Conservation (phyloP, 2,888 invertebrate genomes). For the Hydriomena furcata region DNA sequence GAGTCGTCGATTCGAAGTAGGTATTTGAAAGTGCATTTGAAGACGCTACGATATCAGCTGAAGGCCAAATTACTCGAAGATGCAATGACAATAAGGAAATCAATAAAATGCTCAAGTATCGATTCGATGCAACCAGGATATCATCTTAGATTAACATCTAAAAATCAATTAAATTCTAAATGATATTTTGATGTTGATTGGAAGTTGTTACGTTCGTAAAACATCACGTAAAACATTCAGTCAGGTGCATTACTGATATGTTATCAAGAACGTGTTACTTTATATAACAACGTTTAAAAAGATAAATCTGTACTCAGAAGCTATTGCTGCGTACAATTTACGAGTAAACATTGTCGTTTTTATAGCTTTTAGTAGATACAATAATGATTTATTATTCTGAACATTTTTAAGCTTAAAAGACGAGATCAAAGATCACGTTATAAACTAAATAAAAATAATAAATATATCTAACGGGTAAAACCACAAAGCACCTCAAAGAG, state of each 20-base stretch:
- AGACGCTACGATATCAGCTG: not conserved
- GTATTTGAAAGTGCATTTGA: not conserved
- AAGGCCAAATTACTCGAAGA: constrained; percentile 1
- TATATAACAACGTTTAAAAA: constrained; percentile 5
- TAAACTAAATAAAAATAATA: constrained; percentile 9
- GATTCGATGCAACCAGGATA: constrained; percentile 3
- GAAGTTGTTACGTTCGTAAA: constrained; percentile 1
- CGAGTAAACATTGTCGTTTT: too few relatives aligned
- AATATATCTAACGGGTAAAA: constrained; percentile 25
- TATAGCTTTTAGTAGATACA: too few relatives aligned
- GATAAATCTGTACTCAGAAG: not conserved
- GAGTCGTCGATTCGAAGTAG: too few relatives aligned
- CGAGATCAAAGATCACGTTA: not conserved
- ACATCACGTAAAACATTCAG: constrained; percentile 10
- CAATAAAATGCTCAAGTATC: not conserved
- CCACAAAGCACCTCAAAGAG: constrained; percentile 26
- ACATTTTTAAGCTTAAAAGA: not conserved
- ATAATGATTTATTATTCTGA: too few relatives aligned
- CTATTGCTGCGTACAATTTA: too few relatives aligned
- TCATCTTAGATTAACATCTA: too few relatives aligned
- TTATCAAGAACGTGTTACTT: constrained; percentile 18
- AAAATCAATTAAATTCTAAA: too few relatives aligned
- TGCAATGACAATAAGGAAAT: constrained; percentile 2
- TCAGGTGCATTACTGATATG: constrained; percentile 21
- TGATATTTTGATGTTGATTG: constrained; percentile 9